These are phyloP conservation scores for Odontophorus gujanensis DNA, from an alignment of 2,113 vertebrate genomes.

Conservation along the genomic window DNA sequence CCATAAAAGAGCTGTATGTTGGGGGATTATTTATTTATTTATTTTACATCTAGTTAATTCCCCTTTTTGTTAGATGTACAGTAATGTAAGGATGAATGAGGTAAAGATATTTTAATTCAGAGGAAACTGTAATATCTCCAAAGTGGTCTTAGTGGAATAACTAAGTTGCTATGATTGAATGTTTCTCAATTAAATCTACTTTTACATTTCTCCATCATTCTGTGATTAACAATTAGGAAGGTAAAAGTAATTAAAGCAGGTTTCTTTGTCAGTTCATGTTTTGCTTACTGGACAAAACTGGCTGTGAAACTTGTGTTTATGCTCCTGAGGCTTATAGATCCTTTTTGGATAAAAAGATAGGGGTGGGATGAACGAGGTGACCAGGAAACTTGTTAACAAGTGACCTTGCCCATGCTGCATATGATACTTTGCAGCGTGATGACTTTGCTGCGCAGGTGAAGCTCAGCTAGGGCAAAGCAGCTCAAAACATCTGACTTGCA, in stretches of 20 bases:
- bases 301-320: not conserved
- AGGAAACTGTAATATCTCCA: slow-evolving; percentile 54
- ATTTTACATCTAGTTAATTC: slow-evolving; percentile 24
- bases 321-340: not conserved
- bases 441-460: not conserved
- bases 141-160: slow-evolving; percentile 21
- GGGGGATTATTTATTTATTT: not conserved
- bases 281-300: not conserved
- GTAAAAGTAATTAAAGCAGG: not conserved
- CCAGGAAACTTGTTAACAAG: not conserved
- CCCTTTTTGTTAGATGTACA: slow-evolving; percentile 35
- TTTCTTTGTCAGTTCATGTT: not conserved
- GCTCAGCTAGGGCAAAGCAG: not conserved
- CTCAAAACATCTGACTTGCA: not conserved
- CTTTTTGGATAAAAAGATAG: not conserved
- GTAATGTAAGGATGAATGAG: slow-evolving; percentile 16
- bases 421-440: not conserved
- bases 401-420: rapidly evolving
- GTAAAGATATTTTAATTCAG: slow-evolving; percentile 31
- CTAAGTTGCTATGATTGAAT: slow-evolving; percentile 46
- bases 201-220: slow-evolving; percentile 31
- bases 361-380: not conserved
- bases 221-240: slow-evolving; percentile 29
- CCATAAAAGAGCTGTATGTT: slow-evolving; percentile 11
- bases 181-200: slow-evolving; percentile 30